phyloP scores from a whole-genome alignment of 1,140 invertebrate genomes.

The Colletes latitarsis region DNA sequence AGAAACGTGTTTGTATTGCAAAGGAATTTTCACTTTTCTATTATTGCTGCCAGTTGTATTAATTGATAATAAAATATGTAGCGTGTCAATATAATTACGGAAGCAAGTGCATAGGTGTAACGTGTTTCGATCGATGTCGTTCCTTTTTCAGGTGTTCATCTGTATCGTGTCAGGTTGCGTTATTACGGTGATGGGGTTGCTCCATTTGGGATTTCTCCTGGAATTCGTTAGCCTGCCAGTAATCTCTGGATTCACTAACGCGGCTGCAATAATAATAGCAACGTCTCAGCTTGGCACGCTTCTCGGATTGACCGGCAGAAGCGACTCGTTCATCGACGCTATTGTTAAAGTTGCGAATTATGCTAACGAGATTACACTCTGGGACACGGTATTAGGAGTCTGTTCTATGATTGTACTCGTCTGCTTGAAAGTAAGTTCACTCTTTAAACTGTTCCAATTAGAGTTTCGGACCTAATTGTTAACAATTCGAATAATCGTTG shows the following conservation, averaged over 20 bases:
- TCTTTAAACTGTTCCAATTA: not conserved
- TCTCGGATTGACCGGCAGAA: conserved; percentile 80
- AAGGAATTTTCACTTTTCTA: too few relatives aligned
- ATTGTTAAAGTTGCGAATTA: conserved; percentile 77
- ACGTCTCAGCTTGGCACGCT: conserved; percentile 84
- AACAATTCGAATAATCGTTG: too few relatives aligned
- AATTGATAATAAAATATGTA: too few relatives aligned
- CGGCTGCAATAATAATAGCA: conserved; percentile 86
- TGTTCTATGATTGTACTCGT: conserved; percentile 77
- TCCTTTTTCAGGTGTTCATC: conserved; percentile 80
- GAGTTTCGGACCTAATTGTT: too few relatives aligned
- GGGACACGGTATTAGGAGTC: conserved; percentile 79
- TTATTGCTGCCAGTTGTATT: too few relatives aligned
- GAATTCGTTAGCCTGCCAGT: conserved; percentile 85
- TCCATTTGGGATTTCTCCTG: conserved; percentile 83
- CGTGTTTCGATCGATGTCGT: not conserved
- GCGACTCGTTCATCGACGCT: conserved; percentile 77
- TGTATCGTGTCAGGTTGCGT: conserved; percentile 84
- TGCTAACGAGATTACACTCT: conserved; percentile 67
- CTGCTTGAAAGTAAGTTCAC: conserved; percentile 68
- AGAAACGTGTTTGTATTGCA: too few relatives aligned
- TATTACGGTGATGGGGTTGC: conserved; percentile 83
- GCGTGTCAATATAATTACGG: too few relatives aligned
- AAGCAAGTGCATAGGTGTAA: not conserved
- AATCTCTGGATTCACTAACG: conserved; percentile 86